Percentiles rank a stretch among this genome's conserved stretches.
These are phyloP conservation scores for Limnothrissa miodon DNA, from an alignment of 2,113 vertebrate genomes.

Conservation along the genomic window DNA sequence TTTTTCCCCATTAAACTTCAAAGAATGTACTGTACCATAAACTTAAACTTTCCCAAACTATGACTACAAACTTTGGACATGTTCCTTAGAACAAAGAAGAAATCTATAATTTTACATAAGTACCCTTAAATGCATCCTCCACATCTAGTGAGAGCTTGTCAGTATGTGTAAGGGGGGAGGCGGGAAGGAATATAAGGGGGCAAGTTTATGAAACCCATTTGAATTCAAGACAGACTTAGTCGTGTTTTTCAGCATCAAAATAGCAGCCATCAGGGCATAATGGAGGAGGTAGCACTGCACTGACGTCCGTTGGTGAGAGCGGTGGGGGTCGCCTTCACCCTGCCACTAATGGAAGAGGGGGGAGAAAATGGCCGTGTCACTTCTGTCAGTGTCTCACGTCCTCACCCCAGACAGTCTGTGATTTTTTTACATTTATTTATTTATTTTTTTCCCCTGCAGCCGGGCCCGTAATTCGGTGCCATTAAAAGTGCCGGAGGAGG, in stretches of 20 bases:
- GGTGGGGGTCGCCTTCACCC: slow-evolving; percentile 59
- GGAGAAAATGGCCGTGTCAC: slow-evolving; percentile 71
- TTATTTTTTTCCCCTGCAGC: slow-evolving; percentile 50
- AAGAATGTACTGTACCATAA: neutral
- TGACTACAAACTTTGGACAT: neutral
- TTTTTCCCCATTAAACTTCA: too few relatives aligned
- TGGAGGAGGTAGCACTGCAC: slow-evolving; percentile 63
- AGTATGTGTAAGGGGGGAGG: neutral
- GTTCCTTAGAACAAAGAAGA: slow-evolving; percentile 2
- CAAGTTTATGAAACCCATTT: neutral
- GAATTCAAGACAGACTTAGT: slow-evolving; percentile 38
- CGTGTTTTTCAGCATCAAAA: slow-evolving; percentile 60
- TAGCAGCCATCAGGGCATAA: slow-evolving; percentile 62
- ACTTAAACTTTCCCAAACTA: neutral
- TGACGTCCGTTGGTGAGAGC: slow-evolving; percentile 60
- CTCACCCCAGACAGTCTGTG: slow-evolving; percentile 77
- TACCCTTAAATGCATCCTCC: neutral
- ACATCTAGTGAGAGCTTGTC: neutral
- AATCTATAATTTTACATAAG: neutral
- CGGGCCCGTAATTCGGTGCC: slow-evolving; percentile 83
- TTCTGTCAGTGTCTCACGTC: slow-evolving; percentile 80
- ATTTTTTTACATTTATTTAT: too few relatives aligned
- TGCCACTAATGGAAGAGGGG: slow-evolving; percentile 66
- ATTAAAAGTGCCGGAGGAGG: slow-evolving; percentile 76
- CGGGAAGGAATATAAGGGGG: neutral